Base-by-base conservation (phyloP, 1,140 invertebrate genomes). In the Phthorimaea operculella region DNA sequence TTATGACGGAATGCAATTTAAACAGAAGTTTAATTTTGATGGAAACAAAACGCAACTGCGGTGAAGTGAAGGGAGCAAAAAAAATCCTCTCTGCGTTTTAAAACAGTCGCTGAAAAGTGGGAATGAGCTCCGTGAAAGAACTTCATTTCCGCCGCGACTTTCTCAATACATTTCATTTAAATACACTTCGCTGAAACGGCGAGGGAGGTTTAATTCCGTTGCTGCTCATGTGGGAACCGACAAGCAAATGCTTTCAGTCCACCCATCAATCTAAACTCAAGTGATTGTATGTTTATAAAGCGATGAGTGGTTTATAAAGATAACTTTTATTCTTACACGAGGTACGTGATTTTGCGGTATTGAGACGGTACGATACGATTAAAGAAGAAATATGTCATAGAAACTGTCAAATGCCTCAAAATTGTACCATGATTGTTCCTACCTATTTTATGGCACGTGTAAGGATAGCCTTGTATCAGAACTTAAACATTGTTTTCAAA, bases 111-210 rank as follows among this genome's bases (percentile, higher is more conserved):
- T 76, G 74, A 76, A 69, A 70, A 74, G 62, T 73, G 59, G 62
- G 68, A 76, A 78, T 70, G 74, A 74, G 66, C 60, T 61, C 54
- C 59, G 50, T 79, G 76, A 82, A 82, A 79, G 79, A 79, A 80
- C 64, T 72, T 82, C 79, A 82, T 82, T 82, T 82, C 79, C 79
- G 75, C 64, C 56, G 64, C 58, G 73, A 73, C 66, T 79, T 78
- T 76, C 69, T 77, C 79, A 77, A 79, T 82, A 82, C 76, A 79
- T 82, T 79, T 79, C 76, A 78, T 81, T 79, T 81, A 79, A 79
- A 81, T 79, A 76, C 70, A 72, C 73, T 72, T 66, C 62, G 15
- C 60, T 6, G 54, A 59, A 69, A 17, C 4, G 16, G 44, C 52
- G 66, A 68, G 52, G 55, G 70, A 63, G 63, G 58, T 81, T 79